These are phyloP conservation scores for Dermatophagoides farinae DNA, from an alignment of 1,140 invertebrate genomes.

Conservation along the genomic window DNA sequence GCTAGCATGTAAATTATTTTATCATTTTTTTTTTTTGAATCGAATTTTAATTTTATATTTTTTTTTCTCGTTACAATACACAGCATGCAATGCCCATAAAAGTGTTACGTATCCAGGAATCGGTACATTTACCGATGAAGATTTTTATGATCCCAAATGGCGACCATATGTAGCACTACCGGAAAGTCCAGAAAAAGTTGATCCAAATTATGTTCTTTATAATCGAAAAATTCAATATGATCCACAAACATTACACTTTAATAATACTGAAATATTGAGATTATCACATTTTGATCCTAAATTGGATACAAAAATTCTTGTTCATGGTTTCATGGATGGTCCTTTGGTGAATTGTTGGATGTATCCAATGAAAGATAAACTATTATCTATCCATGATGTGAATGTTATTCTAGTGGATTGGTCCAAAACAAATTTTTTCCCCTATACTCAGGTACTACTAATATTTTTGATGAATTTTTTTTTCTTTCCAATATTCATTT, in stretches of 20 bases:
- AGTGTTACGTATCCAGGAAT: slow-evolving; percentile 14
- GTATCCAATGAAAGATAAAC: background rate
- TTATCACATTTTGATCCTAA: background rate
- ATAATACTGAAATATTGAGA: background rate
- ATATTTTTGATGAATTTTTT: background rate
- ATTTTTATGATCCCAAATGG: slow-evolving; percentile 13
- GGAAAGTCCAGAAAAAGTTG: background rate
- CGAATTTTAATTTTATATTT: too few relatives aligned
- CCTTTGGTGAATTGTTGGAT: slow-evolving; percentile 2
- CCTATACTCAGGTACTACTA: background rate
- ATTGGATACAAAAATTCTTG: slow-evolving; percentile 6
- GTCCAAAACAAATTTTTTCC: background rate
- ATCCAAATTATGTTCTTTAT: slow-evolving; percentile 5
- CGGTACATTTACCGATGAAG: slow-evolving; percentile 15
- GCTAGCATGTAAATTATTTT: too few relatives aligned
- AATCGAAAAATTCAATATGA: background rate
- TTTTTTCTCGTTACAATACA: too few relatives aligned
- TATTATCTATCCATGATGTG: background rate
- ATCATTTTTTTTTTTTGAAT: too few relatives aligned
- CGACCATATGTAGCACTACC: background rate
- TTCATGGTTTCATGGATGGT: slow-evolving; percentile 8
- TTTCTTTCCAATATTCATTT: slow-evolving; percentile 22
- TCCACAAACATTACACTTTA: background rate
- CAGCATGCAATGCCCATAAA: background rate
- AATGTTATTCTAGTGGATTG: slow-evolving; percentile 14